Conservation (phyloP, 1,140 invertebrate species). For the Bombyx mandarina region DNA sequence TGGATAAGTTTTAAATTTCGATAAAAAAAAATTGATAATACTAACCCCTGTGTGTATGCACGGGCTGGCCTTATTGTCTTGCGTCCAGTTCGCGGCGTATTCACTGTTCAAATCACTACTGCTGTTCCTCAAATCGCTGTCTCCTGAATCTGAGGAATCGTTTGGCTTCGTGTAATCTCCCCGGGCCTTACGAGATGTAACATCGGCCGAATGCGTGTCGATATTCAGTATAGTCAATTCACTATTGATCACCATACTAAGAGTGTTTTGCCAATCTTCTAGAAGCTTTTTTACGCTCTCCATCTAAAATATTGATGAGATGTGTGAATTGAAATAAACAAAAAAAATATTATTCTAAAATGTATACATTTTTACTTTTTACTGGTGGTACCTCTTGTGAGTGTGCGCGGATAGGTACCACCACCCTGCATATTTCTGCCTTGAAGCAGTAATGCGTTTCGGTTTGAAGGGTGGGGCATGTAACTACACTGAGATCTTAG, state of each 20-base stretch:
- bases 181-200: conserved; percentile 42
- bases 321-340: background rate
- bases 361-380: no score
- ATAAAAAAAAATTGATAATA: no score
- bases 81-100: conserved; percentile 31
- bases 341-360: no score
- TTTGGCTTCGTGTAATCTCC: conserved; percentile 42
- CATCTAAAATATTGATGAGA: conserved; percentile 28
- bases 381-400: no score
- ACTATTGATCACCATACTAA: conserved; percentile 49
- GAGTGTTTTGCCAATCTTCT: conserved; percentile 52
- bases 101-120: conserved; percentile 32
- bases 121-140: conserved; percentile 38
- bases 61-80: conserved; percentile 19
- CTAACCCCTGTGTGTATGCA: conserved; percentile 3
- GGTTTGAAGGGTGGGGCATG: no score
- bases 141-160: conserved; percentile 32
- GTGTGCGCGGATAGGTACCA: no score
- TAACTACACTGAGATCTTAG: no score
- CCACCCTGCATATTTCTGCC: no score
- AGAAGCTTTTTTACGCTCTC: conserved; percentile 48
- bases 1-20: no score
- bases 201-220: conserved; percentile 21
- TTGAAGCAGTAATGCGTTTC: no score
- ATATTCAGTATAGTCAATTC: conserved; percentile 35